Evolutionary conservation across 2,888 invertebrate species (phyloP), one percentile per base, ranked within the genome.

Genomic region (Pycnomerus fuliginosus): DNA sequence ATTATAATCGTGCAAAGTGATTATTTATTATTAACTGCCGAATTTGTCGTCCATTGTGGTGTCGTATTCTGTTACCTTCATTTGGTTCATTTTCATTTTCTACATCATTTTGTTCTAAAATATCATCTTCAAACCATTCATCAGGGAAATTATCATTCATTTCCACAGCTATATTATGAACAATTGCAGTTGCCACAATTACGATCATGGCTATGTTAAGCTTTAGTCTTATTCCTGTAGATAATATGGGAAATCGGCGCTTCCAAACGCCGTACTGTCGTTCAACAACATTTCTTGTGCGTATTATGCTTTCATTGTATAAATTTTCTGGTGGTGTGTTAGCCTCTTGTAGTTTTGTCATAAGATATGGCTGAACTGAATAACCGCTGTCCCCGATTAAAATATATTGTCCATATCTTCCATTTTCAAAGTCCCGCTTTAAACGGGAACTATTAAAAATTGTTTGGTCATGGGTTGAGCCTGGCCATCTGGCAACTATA

Each of bases 381-480:
- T 44, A 44, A 4, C 31, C 38, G 41, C 44, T 40, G 11, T 44
- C 38, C 2, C 32, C 38, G 7, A 44, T 1, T 16, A 44, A 17
- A 5, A 41, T 13, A 15, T 31, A 44, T 16, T 11, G 5, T 10
- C 44, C 31, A 16, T 31, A 44, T 11, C 1, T 25, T 4, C 38
- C 38, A 16, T 29, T 20, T 14, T 40, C 31, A 24, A 41, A 44
- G 7, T 44, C 10, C 11, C 3, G 1, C 23, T 41, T 41, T 16
- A 61, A 25, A 1, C 31, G 40, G 4, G 46, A 57, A 44, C 60
- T 57, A 44, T 61, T 58, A 38, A 67, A 65, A n/a, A 67, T 62
- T 5, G 60, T 62, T 29, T 52, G 48, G 44, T 69, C 67, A 40
- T 63, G 59, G 3, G 43, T 42, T 3, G 56, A 55, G 3, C 65